Evolutionary conservation across 2,113 vertebrate species (phyloP).

Genomic region (Hippocampus comes): DNA sequence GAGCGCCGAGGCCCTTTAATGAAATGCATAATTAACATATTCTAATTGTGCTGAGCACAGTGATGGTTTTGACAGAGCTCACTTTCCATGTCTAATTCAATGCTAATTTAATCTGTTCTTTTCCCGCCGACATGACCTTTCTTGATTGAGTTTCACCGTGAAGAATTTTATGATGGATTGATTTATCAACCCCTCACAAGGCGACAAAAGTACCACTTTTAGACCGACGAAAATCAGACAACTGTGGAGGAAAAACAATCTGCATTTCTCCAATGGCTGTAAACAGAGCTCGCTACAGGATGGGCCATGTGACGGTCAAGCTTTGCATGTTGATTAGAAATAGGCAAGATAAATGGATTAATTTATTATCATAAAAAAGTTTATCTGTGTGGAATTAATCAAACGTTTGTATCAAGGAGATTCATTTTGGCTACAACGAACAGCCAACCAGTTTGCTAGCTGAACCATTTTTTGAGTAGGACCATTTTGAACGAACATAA

Average conservation of each 20-base stretch:
- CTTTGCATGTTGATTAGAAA: conserved; percentile 29
- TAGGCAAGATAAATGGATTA: background rate
- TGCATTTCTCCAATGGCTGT: conserved; percentile 58
- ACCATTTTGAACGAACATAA: too few species aligned
- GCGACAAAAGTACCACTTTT: conserved; percentile 94
- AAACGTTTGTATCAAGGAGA: background rate
- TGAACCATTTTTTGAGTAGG: too few species aligned
- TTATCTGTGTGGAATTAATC: background rate
- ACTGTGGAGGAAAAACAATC: conserved; percentile 56
- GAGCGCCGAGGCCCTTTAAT: conserved; percentile 97
- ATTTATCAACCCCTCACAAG: conserved; percentile 98
- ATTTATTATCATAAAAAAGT: background rate
- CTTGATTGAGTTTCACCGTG: conserved; percentile 99
- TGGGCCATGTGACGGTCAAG: conserved; percentile 51
- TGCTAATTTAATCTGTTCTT: conserved; percentile 99
- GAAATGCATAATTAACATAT: conserved; percentile 99
- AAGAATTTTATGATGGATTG: conserved; percentile 99
- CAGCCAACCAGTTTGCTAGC: too few species aligned
- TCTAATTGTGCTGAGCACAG: conserved; percentile 99
- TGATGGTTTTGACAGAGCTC: conserved; percentile 99
- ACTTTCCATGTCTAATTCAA: conserved; percentile 99
- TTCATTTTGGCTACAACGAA: background rate
- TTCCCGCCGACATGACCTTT: conserved; percentile 99
- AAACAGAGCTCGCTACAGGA: conserved; percentile 50
- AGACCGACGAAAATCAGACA: conserved; percentile 65